phyloP scores from a whole-genome alignment of 2,113 vertebrate genomes.

The western clawed frog (Xenopus tropicalis) region UCB_Xtro_10.0 CM004443.2:195557001-195557500 shows the following conservation, averaged over 20 bases:
- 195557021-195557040: no score
- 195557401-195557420: neutral
- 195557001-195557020: no score
- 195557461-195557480: constrained; percentile 1
- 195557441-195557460: neutral
- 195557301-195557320: neutral
- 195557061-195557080: no score
- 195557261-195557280: neutral
- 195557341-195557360: no score
- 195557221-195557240: neutral
- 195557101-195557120: no score
- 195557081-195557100: no score
- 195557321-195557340: no score
- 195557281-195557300: neutral
- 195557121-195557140: no score
- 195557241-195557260: neutral
- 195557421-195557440: neutral
- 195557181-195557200: neutral
- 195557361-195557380: neutral
- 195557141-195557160: no score
- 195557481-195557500: constrained; percentile 17
- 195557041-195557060: no score
- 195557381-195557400: neutral
- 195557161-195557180: no score
- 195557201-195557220: neutral